Evolutionary conservation across 2,797 vertebrate species (phyloP), one percentile per base, ranked within the genome.

Genomic region (Typhlichthys eigenmanni): DNA sequence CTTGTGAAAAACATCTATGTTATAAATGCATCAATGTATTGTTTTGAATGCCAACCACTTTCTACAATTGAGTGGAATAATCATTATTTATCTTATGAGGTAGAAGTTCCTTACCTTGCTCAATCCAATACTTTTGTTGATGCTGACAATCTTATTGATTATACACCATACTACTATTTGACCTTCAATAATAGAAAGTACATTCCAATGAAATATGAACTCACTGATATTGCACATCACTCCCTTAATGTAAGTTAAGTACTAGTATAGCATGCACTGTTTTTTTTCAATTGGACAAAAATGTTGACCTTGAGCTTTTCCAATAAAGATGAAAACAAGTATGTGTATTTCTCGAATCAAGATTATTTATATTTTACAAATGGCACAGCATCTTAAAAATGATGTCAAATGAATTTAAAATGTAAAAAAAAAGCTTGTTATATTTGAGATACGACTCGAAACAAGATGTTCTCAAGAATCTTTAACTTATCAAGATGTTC

Each of bases 311-410:
- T 13, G 6, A 52, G 16, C 24, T 29, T 51, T 54, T 55, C 6
- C 53, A 55, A 64, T 55, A 64, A 64, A 57, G 57, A 24, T 43
- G 56, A 6, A 63, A 17, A 58, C 16, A 68, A 59, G 59, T 55
- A 53, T 60, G 55, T 62, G 13, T 66, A 45, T 29, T 62, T 72
- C 66, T 72, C 59, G 13, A 72, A 76, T 72, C 61, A 76, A 76
- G 57, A 68, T 1, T 1, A 64, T 68, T 11, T 14, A 68, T 76
- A 43, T 62, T 65, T 65, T 58, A 62, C 59, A 72, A 65, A 68
- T 61, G 58, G 54, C 45, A 65, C 56, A 49, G 51, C 24, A 58
- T 29, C 66, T 64, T 62, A 55, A 66, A 66, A 58, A 76, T n/a
- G 8, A 56, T 49, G 19, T 60, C 24, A 51, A 54, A 14, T 52